phyloP scores from a whole-genome alignment of 2,113 vertebrate species.

The Panthera tigris region DNA sequence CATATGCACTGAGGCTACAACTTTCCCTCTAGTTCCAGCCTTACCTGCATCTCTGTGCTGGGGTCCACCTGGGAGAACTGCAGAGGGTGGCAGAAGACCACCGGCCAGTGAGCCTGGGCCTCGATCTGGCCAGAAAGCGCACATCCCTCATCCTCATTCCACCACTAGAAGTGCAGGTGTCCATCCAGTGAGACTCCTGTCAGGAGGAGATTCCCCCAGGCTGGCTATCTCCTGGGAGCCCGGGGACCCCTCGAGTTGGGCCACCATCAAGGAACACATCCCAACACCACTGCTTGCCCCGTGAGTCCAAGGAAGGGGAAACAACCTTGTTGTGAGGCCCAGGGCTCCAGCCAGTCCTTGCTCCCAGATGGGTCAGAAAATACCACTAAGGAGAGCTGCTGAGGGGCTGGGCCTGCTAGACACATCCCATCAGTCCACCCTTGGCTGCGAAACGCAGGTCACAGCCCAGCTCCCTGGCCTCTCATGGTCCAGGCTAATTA shows the following conservation, averaged over 20 bases:
- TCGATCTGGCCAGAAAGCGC: background rate
- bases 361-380: background rate
- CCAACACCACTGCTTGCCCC: background rate
- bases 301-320: background rate
- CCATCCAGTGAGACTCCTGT: background rate
- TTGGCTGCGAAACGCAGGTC: background rate
- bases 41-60: background rate
- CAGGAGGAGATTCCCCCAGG: no score
- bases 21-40: background rate
- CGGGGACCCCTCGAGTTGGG: background rate
- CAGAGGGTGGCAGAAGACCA: background rate
- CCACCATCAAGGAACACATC: background rate
- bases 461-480: background rate
- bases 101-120: no score
- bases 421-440: background rate
- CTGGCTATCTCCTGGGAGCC: background rate
- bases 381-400: background rate
- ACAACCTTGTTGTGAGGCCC: background rate
- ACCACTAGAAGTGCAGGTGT: background rate
- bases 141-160: background rate
- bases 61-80: background rate
- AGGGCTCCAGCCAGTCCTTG: background rate
- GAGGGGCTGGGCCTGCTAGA: background rate
- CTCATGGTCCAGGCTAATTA: background rate
- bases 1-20: background rate